Conservation (phyloP, 2,888 invertebrate genomes). For the Ophion slaviceki region DNA sequence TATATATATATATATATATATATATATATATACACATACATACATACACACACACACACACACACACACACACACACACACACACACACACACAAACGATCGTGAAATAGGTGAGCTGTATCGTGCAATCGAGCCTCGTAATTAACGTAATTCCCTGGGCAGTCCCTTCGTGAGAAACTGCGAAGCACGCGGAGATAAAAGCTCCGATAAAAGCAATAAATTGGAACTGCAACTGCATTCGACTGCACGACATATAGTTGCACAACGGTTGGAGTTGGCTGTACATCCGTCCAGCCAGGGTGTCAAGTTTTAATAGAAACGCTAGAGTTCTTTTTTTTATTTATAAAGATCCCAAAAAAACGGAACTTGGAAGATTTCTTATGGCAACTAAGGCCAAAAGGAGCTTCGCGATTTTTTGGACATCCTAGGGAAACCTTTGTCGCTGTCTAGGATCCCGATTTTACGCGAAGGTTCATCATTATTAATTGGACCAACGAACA, state of each 20-base stretch:
- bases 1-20: background rate
- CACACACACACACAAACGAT: background rate
- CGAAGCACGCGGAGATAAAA: background rate
- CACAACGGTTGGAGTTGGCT: background rate
- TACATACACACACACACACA: too few relatives aligned
- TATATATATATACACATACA: too few relatives aligned
- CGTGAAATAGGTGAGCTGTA: slow-evolving; percentile 16
- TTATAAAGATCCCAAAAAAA: background rate
- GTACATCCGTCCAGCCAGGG: background rate
- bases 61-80: too few relatives aligned
- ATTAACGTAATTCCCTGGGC: slow-evolving; percentile 26
- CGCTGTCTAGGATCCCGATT: background rate
- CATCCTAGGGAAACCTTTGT: background rate
- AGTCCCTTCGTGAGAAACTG: background rate
- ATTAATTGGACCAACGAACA: background rate
- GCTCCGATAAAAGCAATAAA: background rate
- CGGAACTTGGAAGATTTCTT: background rate
- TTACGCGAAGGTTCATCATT: background rate
- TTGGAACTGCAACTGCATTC: background rate
- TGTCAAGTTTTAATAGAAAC: background rate
- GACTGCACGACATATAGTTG: background rate
- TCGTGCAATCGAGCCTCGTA: slow-evolving; percentile 14
- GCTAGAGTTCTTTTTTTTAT: background rate
- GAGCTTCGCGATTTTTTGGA: background rate
- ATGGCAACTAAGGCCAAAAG: background rate